Evolutionary conservation across 2,888 invertebrate genomes (phyloP).

Genomic region (Ernsta delagoae): DNA sequence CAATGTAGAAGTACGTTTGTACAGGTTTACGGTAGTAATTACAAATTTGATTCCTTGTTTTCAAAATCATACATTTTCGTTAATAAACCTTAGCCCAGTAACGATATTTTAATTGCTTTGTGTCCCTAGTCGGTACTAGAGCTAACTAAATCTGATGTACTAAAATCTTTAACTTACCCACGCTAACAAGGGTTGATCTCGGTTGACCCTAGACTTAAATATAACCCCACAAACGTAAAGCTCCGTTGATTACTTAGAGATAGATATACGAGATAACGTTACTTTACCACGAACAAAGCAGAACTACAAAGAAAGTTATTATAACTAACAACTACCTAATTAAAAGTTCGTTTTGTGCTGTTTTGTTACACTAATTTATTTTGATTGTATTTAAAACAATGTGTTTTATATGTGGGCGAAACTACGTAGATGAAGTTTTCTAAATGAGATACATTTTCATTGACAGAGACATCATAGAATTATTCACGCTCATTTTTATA

Average conservation of each 20-base stretch:
- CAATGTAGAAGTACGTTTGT: too few relatives aligned
- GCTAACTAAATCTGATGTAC: not conserved
- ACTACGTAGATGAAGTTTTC: not conserved
- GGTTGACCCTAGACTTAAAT: not conserved
- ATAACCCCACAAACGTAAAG: not conserved
- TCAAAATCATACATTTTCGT: not conserved
- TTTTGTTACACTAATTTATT: not conserved
- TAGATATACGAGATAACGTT: not conserved
- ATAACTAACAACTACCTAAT: slow-evolving; percentile 1
- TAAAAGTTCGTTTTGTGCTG: not conserved
- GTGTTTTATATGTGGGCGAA: not conserved
- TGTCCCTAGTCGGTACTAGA: not conserved
- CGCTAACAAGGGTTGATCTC: slow-evolving; percentile 1
- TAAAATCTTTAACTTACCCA: not conserved
- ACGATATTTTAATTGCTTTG: slow-evolving; percentile 6
- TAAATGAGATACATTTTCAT: too few relatives aligned
- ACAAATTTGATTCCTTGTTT: not conserved
- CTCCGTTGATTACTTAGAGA: slow-evolving; percentile 7
- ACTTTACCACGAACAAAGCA: slow-evolving; percentile 3
- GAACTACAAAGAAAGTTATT: not conserved
- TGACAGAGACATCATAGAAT: too few relatives aligned
- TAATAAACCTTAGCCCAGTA: not conserved
- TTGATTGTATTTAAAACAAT: not conserved
- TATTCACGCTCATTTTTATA: too few relatives aligned
- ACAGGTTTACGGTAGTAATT: not conserved